phyloP scores from a whole-genome alignment of 2,113 vertebrate species.

The Patagioenas fasciata region DNA sequence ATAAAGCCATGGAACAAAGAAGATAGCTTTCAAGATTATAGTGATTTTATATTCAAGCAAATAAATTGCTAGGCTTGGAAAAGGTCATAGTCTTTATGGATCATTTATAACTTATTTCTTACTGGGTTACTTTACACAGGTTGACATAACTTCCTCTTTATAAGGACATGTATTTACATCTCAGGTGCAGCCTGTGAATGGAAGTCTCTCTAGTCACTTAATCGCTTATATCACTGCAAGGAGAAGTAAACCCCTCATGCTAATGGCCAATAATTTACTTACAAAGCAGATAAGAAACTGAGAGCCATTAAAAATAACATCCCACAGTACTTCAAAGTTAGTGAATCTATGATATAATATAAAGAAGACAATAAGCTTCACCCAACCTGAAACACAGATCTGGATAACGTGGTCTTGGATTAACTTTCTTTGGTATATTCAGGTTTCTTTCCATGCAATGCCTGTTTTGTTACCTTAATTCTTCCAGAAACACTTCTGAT shows the following conservation, averaged over 20 bases:
- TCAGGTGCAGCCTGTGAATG: background rate
- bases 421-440: background rate
- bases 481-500: background rate
- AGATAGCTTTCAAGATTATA: background rate
- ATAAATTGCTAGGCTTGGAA: background rate
- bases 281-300: background rate
- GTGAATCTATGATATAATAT: background rate
- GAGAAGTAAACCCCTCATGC: background rate
- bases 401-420: background rate
- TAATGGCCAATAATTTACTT: background rate
- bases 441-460: background rate
- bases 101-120: background rate
- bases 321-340: background rate
- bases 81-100: slow-evolving; percentile 23
- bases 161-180: background rate
- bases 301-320: background rate
- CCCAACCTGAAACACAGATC: background rate
- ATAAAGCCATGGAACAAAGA: background rate
- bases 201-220: background rate
- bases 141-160: background rate
- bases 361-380: background rate
- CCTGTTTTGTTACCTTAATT: background rate
- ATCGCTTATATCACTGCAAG: background rate
- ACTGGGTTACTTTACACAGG: background rate
- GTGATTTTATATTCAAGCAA: background rate